These are phyloP conservation scores for Elymnias hypermnestra DNA, from an alignment of 1,140 invertebrate genomes.

Conservation along the genomic window DNA sequence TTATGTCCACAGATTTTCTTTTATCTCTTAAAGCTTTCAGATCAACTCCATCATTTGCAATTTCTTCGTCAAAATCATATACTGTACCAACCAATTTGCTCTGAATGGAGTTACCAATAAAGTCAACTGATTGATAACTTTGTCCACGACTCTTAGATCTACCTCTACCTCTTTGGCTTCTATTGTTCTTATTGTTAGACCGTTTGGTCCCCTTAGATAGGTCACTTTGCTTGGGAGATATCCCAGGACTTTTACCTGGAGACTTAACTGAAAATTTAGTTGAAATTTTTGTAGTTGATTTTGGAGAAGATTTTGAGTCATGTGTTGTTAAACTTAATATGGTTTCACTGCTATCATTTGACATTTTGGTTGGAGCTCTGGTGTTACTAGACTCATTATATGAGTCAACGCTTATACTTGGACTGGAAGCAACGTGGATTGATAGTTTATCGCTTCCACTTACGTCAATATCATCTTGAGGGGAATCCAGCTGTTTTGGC, in stretches of 20 bases:
- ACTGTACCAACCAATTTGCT: constrained; percentile 90
- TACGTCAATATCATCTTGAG: constrained; percentile 60
- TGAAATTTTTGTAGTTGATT: constrained; percentile 80
- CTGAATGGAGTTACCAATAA: constrained; percentile 76
- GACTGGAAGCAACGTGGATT: constrained; percentile 54
- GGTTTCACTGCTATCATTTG: constrained; percentile 52
- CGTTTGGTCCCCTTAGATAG: constrained; percentile 64
- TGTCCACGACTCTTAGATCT: constrained; percentile 83
- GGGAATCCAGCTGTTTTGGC: constrained; percentile 65
- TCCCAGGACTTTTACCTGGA: constrained; percentile 84
- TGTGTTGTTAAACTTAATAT: constrained; percentile 70
- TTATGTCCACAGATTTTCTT: constrained; percentile 83
- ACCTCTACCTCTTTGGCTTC: constrained; percentile 78
- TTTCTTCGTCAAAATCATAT: constrained; percentile 91
- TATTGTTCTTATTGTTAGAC: constrained; percentile 72
- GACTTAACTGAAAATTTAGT: constrained; percentile 79
- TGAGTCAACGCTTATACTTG: constrained; percentile 50
- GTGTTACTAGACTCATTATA: constrained; percentile 46
- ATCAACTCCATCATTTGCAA: constrained; percentile 86
- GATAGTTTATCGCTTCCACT: constrained; percentile 60
- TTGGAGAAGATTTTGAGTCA: constrained; percentile 74
- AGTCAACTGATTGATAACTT: constrained; percentile 52
- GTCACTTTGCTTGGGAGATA: constrained; percentile 81
- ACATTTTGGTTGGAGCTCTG: constrained; percentile 44
- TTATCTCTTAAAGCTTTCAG: constrained; percentile 87